Base-by-base conservation (phyloP, 1,140 invertebrate genomes). In the Cherax quadricarinatus region DNA sequence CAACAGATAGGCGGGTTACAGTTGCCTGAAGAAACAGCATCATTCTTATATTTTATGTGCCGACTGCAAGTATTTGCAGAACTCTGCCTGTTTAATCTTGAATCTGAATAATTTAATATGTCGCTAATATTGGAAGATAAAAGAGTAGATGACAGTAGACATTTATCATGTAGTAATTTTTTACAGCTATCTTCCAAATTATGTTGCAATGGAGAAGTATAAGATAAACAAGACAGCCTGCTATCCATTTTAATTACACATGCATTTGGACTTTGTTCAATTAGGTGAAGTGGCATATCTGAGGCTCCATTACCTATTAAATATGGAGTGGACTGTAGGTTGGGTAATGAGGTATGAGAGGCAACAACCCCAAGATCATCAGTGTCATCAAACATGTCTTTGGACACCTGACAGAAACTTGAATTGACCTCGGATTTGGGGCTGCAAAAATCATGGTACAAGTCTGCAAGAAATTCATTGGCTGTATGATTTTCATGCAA, bases 331-430 rank as follows among this genome's bases (percentile, higher is more conserved):
- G 10, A 60, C 12, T 24, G n/a, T 62, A 30, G 24, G 24, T 30
- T 84, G 7, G 57, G 53, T 84, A 24, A 84, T n/a, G 41, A 30
- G 30, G 57, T 62, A 10, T 3, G 18, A 80, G 7, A 41, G 24
- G 21, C 6, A 51, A 41, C 48, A 51, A n/a, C 4, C 6, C 21
- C 14, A 51, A n/a, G 21, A n/a, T 53, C 49, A n/a, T 53, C 48
- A 21, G 21, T 51, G 7, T 51, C 49, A n/a, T 82, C 53, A 84
- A 84, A 84, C 51, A 84, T 66, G n/a, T 84, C 82, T 12, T 3
- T 84, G 9, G 82, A 84, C n/a, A 84, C 82, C 14, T 84, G 24
- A 62, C 48, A n/a, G 62, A 14, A 14, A 24, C 7, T 12, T 84
- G 9, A 2, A n/a, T 4, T 53, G 18, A 49, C 21, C 18, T 82